Evolutionary conservation across 2,888 invertebrate genomes (phyloP).

Genomic region (Parnassius mnemosyne): DNA sequence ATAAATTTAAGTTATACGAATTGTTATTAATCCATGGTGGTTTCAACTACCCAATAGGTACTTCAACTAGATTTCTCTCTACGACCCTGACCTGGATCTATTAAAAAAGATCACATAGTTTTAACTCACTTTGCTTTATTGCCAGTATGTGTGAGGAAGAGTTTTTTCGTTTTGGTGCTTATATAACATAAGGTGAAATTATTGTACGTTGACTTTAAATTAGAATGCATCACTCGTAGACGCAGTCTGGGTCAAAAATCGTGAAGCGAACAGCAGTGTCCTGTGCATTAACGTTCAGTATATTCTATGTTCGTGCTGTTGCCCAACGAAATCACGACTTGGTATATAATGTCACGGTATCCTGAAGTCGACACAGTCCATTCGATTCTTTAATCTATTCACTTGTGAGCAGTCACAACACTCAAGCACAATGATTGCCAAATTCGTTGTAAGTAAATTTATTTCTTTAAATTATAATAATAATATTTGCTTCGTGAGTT

Average conservation of each 20-base stretch:
- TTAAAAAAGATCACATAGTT: slow-evolving; percentile 20
- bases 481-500: no score
- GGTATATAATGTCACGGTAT: slow-evolving; percentile 68
- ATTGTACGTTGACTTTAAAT: slow-evolving; percentile 63
- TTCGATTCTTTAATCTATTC: slow-evolving; percentile 49
- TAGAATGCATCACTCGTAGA: slow-evolving; percentile 68
- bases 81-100: slow-evolving; percentile 38
- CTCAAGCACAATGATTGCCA: slow-evolving; percentile 76
- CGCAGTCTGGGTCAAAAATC: slow-evolving; percentile 69
- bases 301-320: slow-evolving; percentile 47
- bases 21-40: background rate
- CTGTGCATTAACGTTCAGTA: slow-evolving; percentile 59
- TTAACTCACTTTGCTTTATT: background rate
- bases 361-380: slow-evolving; percentile 68
- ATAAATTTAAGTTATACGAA: background rate
- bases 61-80: slow-evolving; percentile 35
- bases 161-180: slow-evolving; percentile 53
- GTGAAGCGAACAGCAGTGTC: slow-evolving; percentile 60
- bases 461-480: background rate
- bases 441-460: slow-evolving; percentile 68
- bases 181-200: slow-evolving; percentile 72
- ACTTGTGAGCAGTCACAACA: slow-evolving; percentile 71
- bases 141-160: slow-evolving; percentile 14
- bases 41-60: slow-evolving; percentile 27
- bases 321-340: slow-evolving; percentile 60